Percentiles rank a stretch among this genome's conserved stretches.
Conservation (phyloP, 2,888 invertebrate species). For the Cartodere bifasciata region DNA sequence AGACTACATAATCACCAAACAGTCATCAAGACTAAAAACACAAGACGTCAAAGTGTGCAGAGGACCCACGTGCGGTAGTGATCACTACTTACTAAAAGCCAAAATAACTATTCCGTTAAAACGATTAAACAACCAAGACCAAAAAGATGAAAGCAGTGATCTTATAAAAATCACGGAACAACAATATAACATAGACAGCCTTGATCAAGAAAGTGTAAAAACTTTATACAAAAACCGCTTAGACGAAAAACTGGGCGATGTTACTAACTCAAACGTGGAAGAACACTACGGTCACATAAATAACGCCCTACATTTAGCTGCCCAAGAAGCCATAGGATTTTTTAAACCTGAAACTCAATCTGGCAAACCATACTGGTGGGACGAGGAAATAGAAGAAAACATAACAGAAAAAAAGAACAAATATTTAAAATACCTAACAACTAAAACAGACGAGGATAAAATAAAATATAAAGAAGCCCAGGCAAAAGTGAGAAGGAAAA, state of each 20-base stretch:
- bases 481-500: slow-evolving; percentile 3
- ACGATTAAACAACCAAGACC: background rate
- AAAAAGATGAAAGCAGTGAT: slow-evolving; percentile 3
- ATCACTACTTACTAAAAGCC: slow-evolving; percentile 4
- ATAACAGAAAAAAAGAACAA: slow-evolving; percentile 1
- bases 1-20: slow-evolving; percentile 4
- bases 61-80: too few relatives aligned
- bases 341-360: background rate
- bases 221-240: slow-evolving; percentile 3
- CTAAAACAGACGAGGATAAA: slow-evolving; percentile 3
- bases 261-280: slow-evolving; percentile 1
- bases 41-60: slow-evolving; percentile 4
- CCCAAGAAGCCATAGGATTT: slow-evolving; percentile 4
- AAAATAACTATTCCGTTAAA: slow-evolving; percentile 3
- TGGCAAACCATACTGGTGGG: slow-evolving; percentile 5
- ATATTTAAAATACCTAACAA: slow-evolving; percentile 2
- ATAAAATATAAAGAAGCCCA: slow-evolving; percentile 5
- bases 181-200: slow-evolving; percentile 3
- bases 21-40: slow-evolving; percentile 5
- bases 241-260: slow-evolving; percentile 5
- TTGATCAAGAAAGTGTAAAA: slow-evolving; percentile 1
- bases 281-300: slow-evolving; percentile 3
- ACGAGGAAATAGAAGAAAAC: slow-evolving; percentile 4
- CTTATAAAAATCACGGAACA: background rate
- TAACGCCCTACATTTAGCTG: slow-evolving; percentile 2